These are phyloP conservation scores for Saguinus midas DNA, from an alignment of 2,113 vertebrate genomes.

Conservation along the genomic window DNA sequence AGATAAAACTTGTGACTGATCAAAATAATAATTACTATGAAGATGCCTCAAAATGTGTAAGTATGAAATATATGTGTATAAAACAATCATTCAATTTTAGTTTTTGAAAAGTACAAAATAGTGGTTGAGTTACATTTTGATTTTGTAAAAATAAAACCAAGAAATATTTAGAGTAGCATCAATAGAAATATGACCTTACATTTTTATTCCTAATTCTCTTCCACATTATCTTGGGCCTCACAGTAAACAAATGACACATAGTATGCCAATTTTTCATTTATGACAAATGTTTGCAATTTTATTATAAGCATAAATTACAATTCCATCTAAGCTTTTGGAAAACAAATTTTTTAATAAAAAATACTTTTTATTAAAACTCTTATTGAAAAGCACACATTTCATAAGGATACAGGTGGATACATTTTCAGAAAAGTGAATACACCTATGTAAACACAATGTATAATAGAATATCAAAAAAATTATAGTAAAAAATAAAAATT, in stretches of 20 bases:
- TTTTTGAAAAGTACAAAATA: constrained; percentile 27
- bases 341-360: not conserved
- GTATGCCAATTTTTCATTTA: not conserved
- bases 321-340: not conserved
- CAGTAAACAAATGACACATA: not conserved
- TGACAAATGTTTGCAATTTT: not conserved
- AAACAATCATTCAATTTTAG: constrained; percentile 7
- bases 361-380: not conserved
- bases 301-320: not conserved
- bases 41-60: constrained; percentile 43
- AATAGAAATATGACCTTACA: not conserved
- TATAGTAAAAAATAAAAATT: too few relatives aligned
- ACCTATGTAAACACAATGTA: not conserved
- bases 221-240: not conserved
- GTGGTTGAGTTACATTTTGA: not conserved
- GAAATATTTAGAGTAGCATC: constrained; percentile 14
- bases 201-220: not conserved
- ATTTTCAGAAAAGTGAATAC: not conserved
- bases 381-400: not conserved
- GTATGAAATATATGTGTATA: not conserved
- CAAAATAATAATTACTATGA: not conserved
- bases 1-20: not conserved
- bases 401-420: not conserved
- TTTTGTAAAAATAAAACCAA: constrained; percentile 20
- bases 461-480: not conserved